These are phyloP conservation scores for Mixornis gularis DNA, from an alignment of 2,113 vertebrate species.

Conservation along the genomic window DNA sequence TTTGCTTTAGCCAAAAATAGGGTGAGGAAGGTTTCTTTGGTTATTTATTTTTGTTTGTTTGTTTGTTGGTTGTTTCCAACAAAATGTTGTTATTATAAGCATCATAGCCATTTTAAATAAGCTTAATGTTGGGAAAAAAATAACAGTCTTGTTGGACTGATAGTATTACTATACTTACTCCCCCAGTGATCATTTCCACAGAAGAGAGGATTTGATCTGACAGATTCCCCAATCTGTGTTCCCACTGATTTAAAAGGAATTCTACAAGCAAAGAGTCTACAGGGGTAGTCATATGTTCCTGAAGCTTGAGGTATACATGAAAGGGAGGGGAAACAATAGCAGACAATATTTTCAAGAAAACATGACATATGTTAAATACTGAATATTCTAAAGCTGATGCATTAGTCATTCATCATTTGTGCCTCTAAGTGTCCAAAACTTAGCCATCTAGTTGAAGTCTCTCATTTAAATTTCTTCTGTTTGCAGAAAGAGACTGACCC, in stretches of 20 bases:
- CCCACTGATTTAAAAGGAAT: neutral
- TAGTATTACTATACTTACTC: neutral
- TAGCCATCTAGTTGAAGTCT: neutral
- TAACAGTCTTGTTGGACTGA: neutral
- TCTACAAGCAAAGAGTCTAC: neutral
- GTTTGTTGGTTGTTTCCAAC: neutral
- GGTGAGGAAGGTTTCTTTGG: accelerated
- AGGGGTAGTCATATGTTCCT: neutral
- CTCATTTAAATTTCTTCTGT: neutral
- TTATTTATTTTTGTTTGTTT: too few relatives aligned
- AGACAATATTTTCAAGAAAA: neutral
- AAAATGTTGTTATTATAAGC: neutral
- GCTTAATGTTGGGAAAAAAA: neutral
- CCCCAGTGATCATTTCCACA: neutral
- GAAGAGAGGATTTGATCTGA: neutral
- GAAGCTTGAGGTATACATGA: neutral
- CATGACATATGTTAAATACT: neutral
- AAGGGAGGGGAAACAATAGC: neutral
- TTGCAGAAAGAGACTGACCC: neutral
- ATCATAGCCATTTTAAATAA: neutral
- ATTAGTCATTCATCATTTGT: neutral
- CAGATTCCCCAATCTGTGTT: neutral
- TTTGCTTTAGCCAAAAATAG: neutral
- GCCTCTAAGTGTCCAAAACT: neutral
- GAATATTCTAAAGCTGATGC: neutral